Percentiles rank a stretch among this genome's conserved stretches.
Conservation (phyloP, 2,888 invertebrate species). For the Eupithecia pulchellata region DNA sequence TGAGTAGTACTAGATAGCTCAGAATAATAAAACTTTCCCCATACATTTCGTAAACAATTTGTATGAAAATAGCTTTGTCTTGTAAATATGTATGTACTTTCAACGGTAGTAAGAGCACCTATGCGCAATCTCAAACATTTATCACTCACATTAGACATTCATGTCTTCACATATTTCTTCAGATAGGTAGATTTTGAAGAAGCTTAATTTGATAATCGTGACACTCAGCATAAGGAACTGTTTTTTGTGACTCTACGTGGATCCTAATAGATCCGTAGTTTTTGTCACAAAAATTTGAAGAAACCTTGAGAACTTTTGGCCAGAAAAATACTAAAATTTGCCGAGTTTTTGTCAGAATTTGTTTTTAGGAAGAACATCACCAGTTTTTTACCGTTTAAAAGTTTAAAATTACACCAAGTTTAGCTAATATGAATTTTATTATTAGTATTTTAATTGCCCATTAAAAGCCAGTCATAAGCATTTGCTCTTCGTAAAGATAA, state of each 20-base stretch:
- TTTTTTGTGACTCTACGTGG: slow-evolving; percentile 19
- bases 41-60: no score
- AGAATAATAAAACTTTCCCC: no score
- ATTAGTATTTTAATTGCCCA: neutral
- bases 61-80: slow-evolving; percentile 2
- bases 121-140: slow-evolving; percentile 68
- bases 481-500: no score
- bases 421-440: neutral
- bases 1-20: no score
- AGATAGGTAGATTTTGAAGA: slow-evolving; percentile 29
- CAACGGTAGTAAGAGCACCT: slow-evolving; percentile 71
- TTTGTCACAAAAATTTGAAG: slow-evolving; percentile 20
- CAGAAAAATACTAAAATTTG: neutral
- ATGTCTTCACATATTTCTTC: slow-evolving; percentile 27
- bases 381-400: neutral
- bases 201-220: slow-evolving; percentile 37
- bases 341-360: slow-evolving; percentile 8
- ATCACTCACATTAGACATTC: slow-evolving; percentile 62
- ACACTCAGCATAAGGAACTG: slow-evolving; percentile 27
- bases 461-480: neutral
- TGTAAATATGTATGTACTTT: neutral
- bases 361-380: neutral
- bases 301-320: slow-evolving; percentile 6
- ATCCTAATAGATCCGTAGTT: slow-evolving; percentile 23
- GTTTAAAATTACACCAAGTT: neutral